Evolutionary conservation across 2,797 vertebrate species (phyloP), one percentile per base, ranked within the genome.

Genomic region (Myotis findleyi): DNA sequence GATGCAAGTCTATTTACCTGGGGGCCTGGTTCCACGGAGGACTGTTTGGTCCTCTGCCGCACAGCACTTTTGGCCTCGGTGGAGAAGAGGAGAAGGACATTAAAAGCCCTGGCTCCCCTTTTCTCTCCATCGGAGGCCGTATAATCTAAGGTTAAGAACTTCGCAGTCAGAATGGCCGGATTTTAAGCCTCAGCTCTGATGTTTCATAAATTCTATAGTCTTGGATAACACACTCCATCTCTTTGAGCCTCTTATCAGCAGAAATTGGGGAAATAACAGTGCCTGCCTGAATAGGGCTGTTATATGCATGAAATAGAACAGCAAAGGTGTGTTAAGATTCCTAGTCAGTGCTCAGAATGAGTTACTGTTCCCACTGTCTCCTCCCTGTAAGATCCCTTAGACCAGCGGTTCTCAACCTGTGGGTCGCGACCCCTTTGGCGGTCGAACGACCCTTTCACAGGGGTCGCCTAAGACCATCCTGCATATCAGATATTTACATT

Each of bases 181-280:
- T 81, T 77, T 53, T 72, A 76, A 88, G 30, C 71, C 89, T 94
- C 44, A 77, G 89, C 87, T 87, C 69, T 62, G 55, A 75, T n/a
- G 18, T 3, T 87, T n/a, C 91, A 77, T 10, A 79, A 73, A 82
- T 64, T 76, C 66, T 51, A 41, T 3, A 30, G 51, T 53, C 51
- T 91, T 73, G 64, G 44, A 23, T 38, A 76, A 85, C 64, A 62
- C 13, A 75, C 23, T 17, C 86, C 16, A 59, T 14, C 16, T 73
- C 88, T 84, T 71, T 57, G 57, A 75, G 69, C 55, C 55, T 73
- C 41, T 57, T 44, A 14, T 77, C 41, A 55, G 16, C 25, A 75
- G 92, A 89, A 89, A 87, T 36, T 38, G 69, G 62, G 49, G 23
- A 47, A 41, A 68, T 7, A 64, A 33, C 2, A 66, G n/a, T 12